Percentiles rank a stretch among this genome's conserved stretches.
Conservation (phyloP, 1,140 invertebrate genomes). For the Drosophila persimilis region DNA sequence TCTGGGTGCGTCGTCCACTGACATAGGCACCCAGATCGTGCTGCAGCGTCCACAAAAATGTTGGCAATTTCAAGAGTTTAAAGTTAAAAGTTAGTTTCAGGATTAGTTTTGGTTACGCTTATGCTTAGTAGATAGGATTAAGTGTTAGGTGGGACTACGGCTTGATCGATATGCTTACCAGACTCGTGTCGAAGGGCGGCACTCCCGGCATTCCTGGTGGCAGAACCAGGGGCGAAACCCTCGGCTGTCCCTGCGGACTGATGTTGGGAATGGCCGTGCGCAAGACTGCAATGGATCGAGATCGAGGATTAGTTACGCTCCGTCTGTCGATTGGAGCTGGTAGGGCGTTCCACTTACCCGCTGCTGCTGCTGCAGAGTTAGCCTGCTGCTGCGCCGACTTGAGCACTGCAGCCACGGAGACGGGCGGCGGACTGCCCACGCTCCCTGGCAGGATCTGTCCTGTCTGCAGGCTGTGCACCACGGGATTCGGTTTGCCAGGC, state of each 20-base stretch:
- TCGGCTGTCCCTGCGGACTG: slow-evolving; percentile 86
- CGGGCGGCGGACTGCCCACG: slow-evolving; percentile 85
- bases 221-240: slow-evolving; percentile 83
- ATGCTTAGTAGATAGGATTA: background rate
- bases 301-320: slow-evolving; percentile 12
- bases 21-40: slow-evolving; percentile 83
- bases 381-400: slow-evolving; percentile 69
- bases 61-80: slow-evolving; percentile 20
- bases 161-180: slow-evolving; percentile 86
- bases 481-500: slow-evolving; percentile 57
- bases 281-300: slow-evolving; percentile 40
- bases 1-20: slow-evolving; percentile 84
- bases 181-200: slow-evolving; percentile 86
- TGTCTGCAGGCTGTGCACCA: slow-evolving; percentile 74
- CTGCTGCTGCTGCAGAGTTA: slow-evolving; percentile 32
- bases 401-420: slow-evolving; percentile 74
- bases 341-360: slow-evolving; percentile 42
- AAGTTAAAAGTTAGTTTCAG: slow-evolving; percentile 32
- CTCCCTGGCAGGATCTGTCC: slow-evolving; percentile 84
- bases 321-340: background rate
- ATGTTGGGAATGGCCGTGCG: slow-evolving; percentile 85
- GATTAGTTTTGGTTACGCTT: slow-evolving; percentile 9
- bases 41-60: slow-evolving; percentile 76
- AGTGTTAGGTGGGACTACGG: too few species aligned
- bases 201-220: slow-evolving; percentile 84